Conservation (phyloP, 2,888 invertebrate species). For the Trissolcus japonicus region DNA sequence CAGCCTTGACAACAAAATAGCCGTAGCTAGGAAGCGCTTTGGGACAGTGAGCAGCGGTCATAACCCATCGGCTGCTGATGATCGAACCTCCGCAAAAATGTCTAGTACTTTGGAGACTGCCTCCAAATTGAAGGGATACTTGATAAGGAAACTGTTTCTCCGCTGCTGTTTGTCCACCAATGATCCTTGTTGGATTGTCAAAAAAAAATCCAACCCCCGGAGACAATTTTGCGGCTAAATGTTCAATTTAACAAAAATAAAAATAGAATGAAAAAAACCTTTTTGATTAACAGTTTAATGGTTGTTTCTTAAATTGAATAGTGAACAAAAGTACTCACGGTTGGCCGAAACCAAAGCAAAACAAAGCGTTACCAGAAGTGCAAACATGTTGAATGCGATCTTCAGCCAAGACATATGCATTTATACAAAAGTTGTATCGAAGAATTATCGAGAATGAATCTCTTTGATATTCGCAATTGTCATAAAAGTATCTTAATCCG, state of each 20-base stretch:
- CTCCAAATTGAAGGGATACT: constrained; percentile 39
- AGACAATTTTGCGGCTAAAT: not conserved
- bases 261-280: too few relatives aligned
- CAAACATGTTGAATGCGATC: constrained; percentile 23
- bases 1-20: constrained; percentile 54
- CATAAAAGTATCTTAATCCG: constrained; percentile 1
- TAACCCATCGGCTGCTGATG: constrained; percentile 48
- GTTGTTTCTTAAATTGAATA: not conserved
- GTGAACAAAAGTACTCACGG: constrained; percentile 13
- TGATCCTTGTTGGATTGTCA: constrained; percentile 21
- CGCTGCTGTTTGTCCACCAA: constrained; percentile 36
- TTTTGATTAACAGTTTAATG: not conserved
- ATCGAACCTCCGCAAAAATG: constrained; percentile 58
- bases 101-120: not conserved
- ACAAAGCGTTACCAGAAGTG: constrained; percentile 29
- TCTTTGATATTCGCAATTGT: not conserved
- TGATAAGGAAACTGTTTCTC: constrained; percentile 56
- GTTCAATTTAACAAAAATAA: too few relatives aligned
- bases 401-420: not conserved
- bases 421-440: not conserved
- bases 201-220: constrained; percentile 5
- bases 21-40: constrained; percentile 27
- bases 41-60: constrained; percentile 59
- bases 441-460: constrained; percentile 1
- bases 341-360: constrained; percentile 15